phyloP scores from a whole-genome alignment of 2,113 vertebrate species.

The Petrocephalus zakoni region DNA sequence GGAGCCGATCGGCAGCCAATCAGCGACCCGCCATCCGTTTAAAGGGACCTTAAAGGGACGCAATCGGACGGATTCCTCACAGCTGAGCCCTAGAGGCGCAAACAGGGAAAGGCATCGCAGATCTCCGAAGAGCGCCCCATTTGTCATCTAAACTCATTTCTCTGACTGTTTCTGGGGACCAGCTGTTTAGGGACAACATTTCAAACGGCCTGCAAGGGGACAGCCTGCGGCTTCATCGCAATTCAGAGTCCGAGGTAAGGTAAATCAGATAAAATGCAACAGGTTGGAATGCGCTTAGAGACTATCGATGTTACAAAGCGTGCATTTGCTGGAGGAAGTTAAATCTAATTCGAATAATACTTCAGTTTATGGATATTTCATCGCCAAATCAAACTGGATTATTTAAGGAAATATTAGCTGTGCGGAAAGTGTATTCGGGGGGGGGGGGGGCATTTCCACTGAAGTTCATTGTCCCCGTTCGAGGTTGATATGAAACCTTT shows the following conservation, averaged over 20 bases:
- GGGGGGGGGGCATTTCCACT: not conserved
- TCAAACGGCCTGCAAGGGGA: not conserved
- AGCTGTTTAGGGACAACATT: not conserved
- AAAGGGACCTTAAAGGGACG: slow-evolving; percentile 7
- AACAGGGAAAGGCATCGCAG: not conserved
- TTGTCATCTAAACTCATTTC: not conserved
- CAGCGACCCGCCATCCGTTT: slow-evolving; percentile 9
- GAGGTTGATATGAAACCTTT: not conserved
- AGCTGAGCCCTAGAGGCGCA: not conserved
- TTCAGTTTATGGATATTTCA: not conserved
- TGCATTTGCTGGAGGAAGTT: not conserved
- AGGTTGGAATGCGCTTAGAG: not conserved
- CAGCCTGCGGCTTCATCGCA: not conserved
- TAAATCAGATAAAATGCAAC: not conserved
- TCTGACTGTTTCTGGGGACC: not conserved
- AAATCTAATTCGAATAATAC: not conserved
- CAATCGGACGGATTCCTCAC: not conserved
- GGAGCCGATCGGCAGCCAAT: slow-evolving; percentile 27
- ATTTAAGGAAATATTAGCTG: not conserved
- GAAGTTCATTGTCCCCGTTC: not conserved
- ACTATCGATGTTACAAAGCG: not conserved
- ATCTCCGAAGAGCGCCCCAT: not conserved
- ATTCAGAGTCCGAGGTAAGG: not conserved
- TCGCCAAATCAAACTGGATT: not conserved
- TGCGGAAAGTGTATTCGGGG: not conserved